Evolutionary conservation across 2,888 invertebrate species (phyloP), one percentile per base, ranked within the genome.

Genomic region (Andrena chrysosceles): DNA sequence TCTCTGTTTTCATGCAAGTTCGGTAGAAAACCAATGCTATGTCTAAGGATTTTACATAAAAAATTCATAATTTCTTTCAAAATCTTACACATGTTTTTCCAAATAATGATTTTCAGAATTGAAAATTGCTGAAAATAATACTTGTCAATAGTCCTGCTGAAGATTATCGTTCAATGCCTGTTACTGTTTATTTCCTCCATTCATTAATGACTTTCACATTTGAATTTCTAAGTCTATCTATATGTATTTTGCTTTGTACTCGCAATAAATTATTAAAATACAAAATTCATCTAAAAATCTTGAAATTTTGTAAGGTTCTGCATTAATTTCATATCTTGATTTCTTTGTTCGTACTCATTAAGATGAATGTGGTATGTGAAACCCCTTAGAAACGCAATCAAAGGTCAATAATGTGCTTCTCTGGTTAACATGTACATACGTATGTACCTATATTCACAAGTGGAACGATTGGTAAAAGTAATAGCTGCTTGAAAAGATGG

Each of bases 111-210:
- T 23, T n/a, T 20, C 26, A 26, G 26, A 23, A 54, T 16, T 56
- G 7, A n/a, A 54, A 68, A 56, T 73, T 66, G 20, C 10, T 10
- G 31, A 62, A 62, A n/a, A 16, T 16, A 42, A 16, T 42, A 16
- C 16, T 42, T 42, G 42, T 16, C 42, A 16, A 42, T 42, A 42
- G 16, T 20, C 29, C n/a, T 2, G 1, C 1, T 67, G 52, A 26
- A 54, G 16, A n/a, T 59, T 26, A 74, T 48, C 52, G 10, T 63
- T 63, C 54, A 33, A 68, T 68, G 48, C 74, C 29, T 68, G 48
- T 63, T 31, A 63, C 29, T 68, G 48, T 54, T 68, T 52, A 16
- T 35, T 13, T 63, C 26, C n/a, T 42, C 13, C 42, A 5, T 42
- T 42, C 4, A 54, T 49, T 23, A 35, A 52, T 66, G 23, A 60